phyloP scores from a whole-genome alignment of 2,888 invertebrate genomes.

The Phaedon cochleariae region DNA sequence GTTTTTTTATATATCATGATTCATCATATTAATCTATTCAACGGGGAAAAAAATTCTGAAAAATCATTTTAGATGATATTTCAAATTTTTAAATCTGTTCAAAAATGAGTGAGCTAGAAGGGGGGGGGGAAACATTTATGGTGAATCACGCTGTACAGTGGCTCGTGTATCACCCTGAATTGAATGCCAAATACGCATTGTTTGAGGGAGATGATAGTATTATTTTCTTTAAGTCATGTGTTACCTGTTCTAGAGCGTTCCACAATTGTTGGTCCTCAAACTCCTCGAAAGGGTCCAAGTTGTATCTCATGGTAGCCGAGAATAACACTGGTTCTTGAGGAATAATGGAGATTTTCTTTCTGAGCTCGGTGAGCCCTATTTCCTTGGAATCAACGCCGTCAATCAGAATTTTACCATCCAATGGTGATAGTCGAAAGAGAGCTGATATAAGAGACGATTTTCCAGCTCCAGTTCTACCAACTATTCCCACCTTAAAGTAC shows the following conservation, averaged over 20 bases:
- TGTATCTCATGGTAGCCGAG: slow-evolving; percentile 81
- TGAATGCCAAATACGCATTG: no score
- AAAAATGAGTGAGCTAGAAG: no score
- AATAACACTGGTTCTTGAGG: slow-evolving; percentile 93
- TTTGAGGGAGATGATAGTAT: no score
- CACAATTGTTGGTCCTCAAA: slow-evolving; percentile 78
- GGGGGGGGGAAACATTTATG: no score
- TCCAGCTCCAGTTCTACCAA: slow-evolving; percentile 89
- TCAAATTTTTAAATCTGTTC: no score
- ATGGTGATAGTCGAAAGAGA: slow-evolving; percentile 82
- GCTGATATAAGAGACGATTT: slow-evolving; percentile 86
- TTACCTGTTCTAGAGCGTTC: slow-evolving; percentile 77
- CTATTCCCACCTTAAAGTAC: slow-evolving; percentile 80
- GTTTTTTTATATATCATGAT: no score
- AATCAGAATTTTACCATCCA: slow-evolving; percentile 78
- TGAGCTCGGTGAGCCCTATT: slow-evolving; percentile 79
- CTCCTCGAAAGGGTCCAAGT: slow-evolving; percentile 85
- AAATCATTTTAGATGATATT: no score
- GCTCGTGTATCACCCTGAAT: no score
- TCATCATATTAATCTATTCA: no score
- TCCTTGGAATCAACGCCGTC: slow-evolving; percentile 76
- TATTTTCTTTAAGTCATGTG: no score
- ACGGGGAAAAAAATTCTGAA: no score
- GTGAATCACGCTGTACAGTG: no score
- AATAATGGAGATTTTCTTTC: slow-evolving; percentile 87